Percentiles rank a stretch among this genome's conserved stretches.
phyloP scores from a whole-genome alignment of 2,113 vertebrate species.

The Neogobius melanostomus region DNA sequence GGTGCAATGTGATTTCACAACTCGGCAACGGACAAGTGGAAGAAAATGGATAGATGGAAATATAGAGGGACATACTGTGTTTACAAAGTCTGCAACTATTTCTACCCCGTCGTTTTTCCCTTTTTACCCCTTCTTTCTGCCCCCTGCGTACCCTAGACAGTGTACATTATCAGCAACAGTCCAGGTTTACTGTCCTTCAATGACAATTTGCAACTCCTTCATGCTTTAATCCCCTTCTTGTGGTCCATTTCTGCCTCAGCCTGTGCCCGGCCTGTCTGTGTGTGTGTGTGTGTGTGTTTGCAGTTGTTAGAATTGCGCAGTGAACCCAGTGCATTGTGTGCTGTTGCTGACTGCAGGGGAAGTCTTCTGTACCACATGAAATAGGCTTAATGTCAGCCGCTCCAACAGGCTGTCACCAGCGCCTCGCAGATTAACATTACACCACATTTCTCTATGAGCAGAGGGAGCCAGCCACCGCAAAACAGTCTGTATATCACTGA shows the following conservation, averaged over 20 bases:
- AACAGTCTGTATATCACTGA: background rate
- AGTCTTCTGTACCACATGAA: constrained; percentile 25
- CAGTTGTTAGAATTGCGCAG: constrained; percentile 3
- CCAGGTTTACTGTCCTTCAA: background rate
- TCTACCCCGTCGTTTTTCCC: too few species aligned
- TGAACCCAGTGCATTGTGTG: constrained; percentile 36
- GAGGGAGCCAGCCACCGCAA: constrained; percentile 16
- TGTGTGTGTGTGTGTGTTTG: constrained; percentile 25
- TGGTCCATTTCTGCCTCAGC: background rate
- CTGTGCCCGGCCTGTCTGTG: constrained; percentile 3
- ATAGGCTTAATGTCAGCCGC: constrained; percentile 60
- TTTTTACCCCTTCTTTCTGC: too few species aligned
- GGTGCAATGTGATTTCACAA: too few species aligned
- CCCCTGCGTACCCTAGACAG: too few species aligned
- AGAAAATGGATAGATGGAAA: too few species aligned
- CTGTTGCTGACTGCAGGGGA: constrained; percentile 48
- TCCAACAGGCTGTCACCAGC: constrained; percentile 44
- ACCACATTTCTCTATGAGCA: constrained; percentile 26
- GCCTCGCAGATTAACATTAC: constrained; percentile 41
- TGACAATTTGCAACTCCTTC: background rate
- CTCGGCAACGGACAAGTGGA: too few species aligned
- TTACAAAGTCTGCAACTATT: too few species aligned
- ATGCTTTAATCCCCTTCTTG: background rate
- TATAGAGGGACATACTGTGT: too few species aligned
- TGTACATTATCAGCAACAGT: background rate